Conservation (phyloP, 2,797 vertebrate genomes). For the Sparus aurata region DNA sequence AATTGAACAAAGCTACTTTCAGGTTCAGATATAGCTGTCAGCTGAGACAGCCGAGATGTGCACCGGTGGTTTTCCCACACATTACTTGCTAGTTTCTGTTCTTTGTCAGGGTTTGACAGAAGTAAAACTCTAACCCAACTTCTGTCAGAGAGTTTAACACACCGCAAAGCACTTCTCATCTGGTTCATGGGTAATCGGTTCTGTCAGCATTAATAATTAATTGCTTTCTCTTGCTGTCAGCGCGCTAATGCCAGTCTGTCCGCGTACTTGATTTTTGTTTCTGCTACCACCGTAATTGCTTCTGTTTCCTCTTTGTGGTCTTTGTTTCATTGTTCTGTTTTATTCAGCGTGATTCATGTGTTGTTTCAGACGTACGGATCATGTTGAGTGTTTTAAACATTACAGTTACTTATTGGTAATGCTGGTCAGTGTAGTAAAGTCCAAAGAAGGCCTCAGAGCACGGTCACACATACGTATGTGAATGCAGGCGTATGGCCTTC, state of each 20-base stretch:
- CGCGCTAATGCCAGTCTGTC: conserved; percentile 55
- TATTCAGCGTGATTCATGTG: conserved; percentile 46
- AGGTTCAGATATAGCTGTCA: conserved; percentile 15
- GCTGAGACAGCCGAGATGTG: neutral
- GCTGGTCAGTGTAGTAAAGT: conserved; percentile 7
- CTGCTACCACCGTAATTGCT: conserved; percentile 40
- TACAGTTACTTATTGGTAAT: conserved; percentile 24
- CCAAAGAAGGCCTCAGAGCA: no score
- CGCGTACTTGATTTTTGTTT: conserved; percentile 45
- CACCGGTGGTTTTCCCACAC: conserved; percentile 9
- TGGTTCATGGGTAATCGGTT: conserved; percentile 52
- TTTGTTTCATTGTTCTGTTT: conserved; percentile 49
- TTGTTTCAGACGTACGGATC: conserved; percentile 14
- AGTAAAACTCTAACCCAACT: conserved; percentile 35
- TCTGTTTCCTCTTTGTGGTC: conserved; percentile 16
- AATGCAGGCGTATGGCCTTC: no score
- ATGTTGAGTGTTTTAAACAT: conserved; percentile 36
- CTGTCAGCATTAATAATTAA: conserved; percentile 63
- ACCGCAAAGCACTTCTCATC: conserved; percentile 42
- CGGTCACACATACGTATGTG: no score
- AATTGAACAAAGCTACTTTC: neutral
- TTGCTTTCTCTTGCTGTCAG: conserved; percentile 51
- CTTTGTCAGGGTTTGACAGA: conserved; percentile 17
- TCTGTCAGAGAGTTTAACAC: conserved; percentile 32
- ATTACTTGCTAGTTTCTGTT: conserved; percentile 9